phyloP scores from a whole-genome alignment of 2,797 vertebrate species.

The Hafferia zeledoni region DNA sequence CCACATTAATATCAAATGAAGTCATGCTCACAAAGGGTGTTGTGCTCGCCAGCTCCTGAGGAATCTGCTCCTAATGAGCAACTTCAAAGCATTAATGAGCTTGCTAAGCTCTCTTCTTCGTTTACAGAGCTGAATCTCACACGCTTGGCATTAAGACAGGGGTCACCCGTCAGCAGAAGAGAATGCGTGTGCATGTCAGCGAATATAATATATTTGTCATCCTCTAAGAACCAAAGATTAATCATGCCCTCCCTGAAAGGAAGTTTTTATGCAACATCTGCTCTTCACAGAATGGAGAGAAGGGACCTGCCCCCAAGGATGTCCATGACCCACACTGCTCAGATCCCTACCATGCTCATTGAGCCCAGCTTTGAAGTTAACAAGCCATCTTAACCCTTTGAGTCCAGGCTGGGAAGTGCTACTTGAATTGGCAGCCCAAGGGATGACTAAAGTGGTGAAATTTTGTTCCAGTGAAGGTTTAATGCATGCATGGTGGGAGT shows the following conservation, averaged over 20 bases:
- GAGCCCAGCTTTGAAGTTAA: neutral
- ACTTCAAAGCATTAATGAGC: conserved; percentile 76
- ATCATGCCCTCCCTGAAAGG: conserved; percentile 51
- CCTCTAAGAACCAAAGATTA: conserved; percentile 67
- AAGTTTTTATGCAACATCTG: conserved; percentile 35
- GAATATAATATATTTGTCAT: conserved; percentile 70
- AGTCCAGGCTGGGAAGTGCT: neutral
- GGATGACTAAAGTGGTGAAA: neutral
- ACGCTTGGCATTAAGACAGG: conserved; percentile 61
- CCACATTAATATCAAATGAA: conserved; percentile 58
- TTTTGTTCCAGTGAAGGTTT: neutral
- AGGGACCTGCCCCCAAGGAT: neutral
- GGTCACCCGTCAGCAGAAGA: conserved; percentile 56
- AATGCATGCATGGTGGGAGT: neutral
- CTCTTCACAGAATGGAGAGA: neutral
- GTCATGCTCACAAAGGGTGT: conserved; percentile 46
- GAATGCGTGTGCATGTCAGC: conserved; percentile 45
- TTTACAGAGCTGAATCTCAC: conserved; percentile 65
- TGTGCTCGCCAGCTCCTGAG: conserved; percentile 1
- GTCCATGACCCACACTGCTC: neutral
- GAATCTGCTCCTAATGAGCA: conserved; percentile 69
- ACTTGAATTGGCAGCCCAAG: neutral
- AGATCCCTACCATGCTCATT: neutral
- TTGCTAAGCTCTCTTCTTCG: conserved; percentile 66
- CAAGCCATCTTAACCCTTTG: conserved; percentile 20